Evolutionary conservation across 2,797 vertebrate species (phyloP), one percentile per base, ranked within the genome.

Genomic region (Argyrosomus regius): DNA sequence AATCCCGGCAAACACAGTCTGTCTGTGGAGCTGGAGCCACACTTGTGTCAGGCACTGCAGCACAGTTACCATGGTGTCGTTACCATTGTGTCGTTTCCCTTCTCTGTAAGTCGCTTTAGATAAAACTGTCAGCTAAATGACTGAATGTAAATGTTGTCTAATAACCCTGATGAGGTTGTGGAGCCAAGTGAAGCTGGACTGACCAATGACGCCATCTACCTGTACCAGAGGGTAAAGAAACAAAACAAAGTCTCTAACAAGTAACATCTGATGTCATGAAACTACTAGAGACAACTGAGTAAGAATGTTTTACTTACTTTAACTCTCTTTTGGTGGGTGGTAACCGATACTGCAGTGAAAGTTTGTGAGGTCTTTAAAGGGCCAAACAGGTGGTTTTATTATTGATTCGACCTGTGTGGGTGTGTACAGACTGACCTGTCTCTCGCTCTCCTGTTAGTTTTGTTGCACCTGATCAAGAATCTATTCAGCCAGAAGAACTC

Each of bases 151-250:
- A 35, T 39, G 35, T 39, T 2, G 35, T 9, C 35, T 39, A 9
- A 39, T 39, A 39, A 39, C 35, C 35, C 35, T 39, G 0, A 46
- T 0, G 74, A 98, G 97, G 97, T 18, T 98, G 97, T 97, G 5
- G 66, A 92, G 0, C 96, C 97, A 0, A 96, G 94, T 0, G 97
- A 98, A 89, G 88, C 72, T 0, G 97, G 97, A 20, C 64, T 98
- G 87, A 97, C 96, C 59, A 85, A 46, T 0, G 97, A 98, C 6
- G 91, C 95, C 57, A 54, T 97, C 80, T 95, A 89, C 18, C 89
- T 97, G 81, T 96, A 96, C 0, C 78, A 96, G 53, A 98, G 97
- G 97, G 94, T 89, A n/a, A 97, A 95, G 88, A 89, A 81, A 0
- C 95, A 87, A 43, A 95, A 92, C 1, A 83, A 90, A 1, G 87